A percentile compares a stretch with the other conserved stretches of the same genome.
Evolutionary conservation across 2,888 invertebrate species (phyloP).

Genomic region (Tetrapedia diversipes): DNA sequence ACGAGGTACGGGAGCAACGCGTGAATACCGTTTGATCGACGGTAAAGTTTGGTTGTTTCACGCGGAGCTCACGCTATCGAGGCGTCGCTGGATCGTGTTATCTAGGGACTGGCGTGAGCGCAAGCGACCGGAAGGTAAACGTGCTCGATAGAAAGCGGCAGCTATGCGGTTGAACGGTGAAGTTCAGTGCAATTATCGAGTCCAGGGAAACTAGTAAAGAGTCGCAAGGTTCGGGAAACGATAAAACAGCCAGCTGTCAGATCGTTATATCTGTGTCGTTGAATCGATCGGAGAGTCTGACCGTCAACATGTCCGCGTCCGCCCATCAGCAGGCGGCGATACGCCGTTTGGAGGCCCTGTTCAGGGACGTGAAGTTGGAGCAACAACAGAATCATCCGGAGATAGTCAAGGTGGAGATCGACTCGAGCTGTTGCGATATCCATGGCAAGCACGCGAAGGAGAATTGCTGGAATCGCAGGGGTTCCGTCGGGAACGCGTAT

Average conservation of each 20-base stretch:
- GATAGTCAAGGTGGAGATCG: slow-evolving; percentile 84
- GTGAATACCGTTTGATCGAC: too few relatives aligned
- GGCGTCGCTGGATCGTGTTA: not conserved
- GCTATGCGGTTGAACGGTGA: slow-evolving; percentile 21
- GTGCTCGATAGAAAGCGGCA: slow-evolving; percentile 1
- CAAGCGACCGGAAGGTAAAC: not conserved
- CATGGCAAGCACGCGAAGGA: slow-evolving; percentile 85
- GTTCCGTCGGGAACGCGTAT: slow-evolving; percentile 85
- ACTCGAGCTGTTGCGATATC: slow-evolving; percentile 87
- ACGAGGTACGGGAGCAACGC: not conserved
- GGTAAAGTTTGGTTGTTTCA: not conserved
- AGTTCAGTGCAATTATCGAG: not conserved
- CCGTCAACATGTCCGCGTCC: slow-evolving; percentile 72
- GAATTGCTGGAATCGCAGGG: slow-evolving; percentile 84
- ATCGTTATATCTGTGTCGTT: too few relatives aligned
- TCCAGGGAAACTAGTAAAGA: not conserved
- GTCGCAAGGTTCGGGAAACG: not conserved
- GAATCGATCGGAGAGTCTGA: not conserved
- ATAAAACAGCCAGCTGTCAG: not conserved
- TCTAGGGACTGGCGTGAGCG: not conserved
- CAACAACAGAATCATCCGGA: slow-evolving; percentile 73
- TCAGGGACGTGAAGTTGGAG: slow-evolving; percentile 87
- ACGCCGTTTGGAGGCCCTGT: slow-evolving; percentile 89
- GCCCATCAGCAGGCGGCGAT: slow-evolving; percentile 87
- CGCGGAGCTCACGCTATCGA: not conserved